Base-by-base conservation (phyloP, 2,113 vertebrate genomes). In the Centropus unirufus region DNA sequence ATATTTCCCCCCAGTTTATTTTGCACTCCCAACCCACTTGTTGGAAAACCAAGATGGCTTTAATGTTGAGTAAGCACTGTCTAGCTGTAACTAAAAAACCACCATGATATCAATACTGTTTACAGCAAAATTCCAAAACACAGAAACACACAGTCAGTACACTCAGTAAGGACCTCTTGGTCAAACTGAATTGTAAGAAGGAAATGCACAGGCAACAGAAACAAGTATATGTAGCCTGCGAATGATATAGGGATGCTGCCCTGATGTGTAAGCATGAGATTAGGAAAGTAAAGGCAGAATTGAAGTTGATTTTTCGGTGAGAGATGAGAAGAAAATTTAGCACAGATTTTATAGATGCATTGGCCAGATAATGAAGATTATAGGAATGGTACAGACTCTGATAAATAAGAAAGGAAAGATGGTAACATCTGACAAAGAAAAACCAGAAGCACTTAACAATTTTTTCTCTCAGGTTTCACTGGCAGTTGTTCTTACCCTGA, bases 1-100 rank as follows among this genome's bases (percentile, higher is more conserved):
- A 21, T 1, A 0, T 52, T 49, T 11, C 29, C 29, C 32, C 22
- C 2, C 29, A 59, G 12, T 3, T 40, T 40, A 22, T 69, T 32
- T 2, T 22, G 14, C 18, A 11, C 14, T 5, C 17, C 11, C 13
- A 69, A 8, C 21, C 29, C 40, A 26, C 63, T 47, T 8, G 1
- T 14, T 59, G 18, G 18, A 55, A 61, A 78, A 78, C 9, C 23
- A 15, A 62, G 20, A 39, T 30, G 12, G 5, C 13, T 32, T 74
- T 57, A n/a, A 46, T 17, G 4, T 6, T 39, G 16, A 12, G 40
- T 24, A 47, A 59, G 11, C 54, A n/a, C 22, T 42, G 23, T 18
- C 61, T 11, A 82, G 4, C 18, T 22, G 23, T 23, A 49, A 32
- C 17, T 68, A 40, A 59, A 42, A n/a, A 5, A 3, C 51, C 34